phyloP scores from a whole-genome alignment of 2,113 vertebrate species.

The Regulus satrapa region DNA sequence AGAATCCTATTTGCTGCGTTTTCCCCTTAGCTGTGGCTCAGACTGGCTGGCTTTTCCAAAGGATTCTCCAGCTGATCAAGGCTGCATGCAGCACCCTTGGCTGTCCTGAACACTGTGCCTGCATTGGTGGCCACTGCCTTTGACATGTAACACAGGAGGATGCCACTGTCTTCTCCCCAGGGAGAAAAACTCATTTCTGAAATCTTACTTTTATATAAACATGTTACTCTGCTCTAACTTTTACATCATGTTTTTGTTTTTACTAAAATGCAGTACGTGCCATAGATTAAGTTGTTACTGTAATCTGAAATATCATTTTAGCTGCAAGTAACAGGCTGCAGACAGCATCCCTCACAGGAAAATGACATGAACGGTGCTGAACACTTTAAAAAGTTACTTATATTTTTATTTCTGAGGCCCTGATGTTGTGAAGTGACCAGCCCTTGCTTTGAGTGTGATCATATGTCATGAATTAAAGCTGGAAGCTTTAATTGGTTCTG shows the following conservation, averaged over 20 bases:
- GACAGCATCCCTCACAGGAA: not conserved
- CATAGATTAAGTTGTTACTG: not conserved
- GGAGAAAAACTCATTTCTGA: not conserved
- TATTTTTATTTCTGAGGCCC: not conserved
- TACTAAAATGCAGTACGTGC: not conserved
- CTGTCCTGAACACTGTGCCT: not conserved
- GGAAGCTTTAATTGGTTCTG: not conserved
- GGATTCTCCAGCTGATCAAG: not conserved
- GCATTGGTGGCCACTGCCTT: not conserved
- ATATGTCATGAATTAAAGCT: not conserved
- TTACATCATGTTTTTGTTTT: not conserved
- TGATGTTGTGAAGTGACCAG: not conserved
- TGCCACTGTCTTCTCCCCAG: not conserved
- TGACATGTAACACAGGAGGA: not conserved
- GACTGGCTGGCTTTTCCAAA: not conserved
- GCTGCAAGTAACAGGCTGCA: not conserved
- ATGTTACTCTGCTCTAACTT: not conserved
- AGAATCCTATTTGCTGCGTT: not conserved
- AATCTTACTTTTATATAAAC: not conserved
- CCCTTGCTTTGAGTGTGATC: not conserved
- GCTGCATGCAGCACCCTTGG: rapidly evolving
- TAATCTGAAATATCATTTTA: not conserved
- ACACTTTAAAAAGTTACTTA: not conserved
- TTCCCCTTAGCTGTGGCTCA: not conserved
- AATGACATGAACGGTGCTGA: not conserved